Evolutionary conservation across 1,140 invertebrate species (phyloP), one percentile per base, ranked within the genome.

Genomic region (Danaus melanippus): DNA sequence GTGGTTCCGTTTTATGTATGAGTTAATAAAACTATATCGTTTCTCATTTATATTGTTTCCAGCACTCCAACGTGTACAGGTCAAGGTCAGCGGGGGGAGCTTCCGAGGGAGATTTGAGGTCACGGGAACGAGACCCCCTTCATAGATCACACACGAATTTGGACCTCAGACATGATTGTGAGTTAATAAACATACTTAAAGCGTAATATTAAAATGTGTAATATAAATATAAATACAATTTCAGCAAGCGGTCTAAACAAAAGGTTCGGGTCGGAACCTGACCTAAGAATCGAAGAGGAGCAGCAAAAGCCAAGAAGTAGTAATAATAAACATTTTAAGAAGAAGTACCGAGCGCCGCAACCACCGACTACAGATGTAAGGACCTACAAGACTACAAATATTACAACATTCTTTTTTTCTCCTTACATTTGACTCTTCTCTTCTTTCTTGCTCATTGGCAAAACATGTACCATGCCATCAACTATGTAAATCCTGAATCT

Each of bases 251-350:
- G 60, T 50, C 59, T 84, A 46, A 84, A 70, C 32, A 90, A 90
- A 68, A 87, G 88, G 62, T 94, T 92, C 72, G 92, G 90, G 10
- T 93, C 92, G 47, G 93, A 93, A 75, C 93, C 93, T 8, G 92
- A 94, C 74, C 74, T 94, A 7, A 73, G 87, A 43, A 71, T 79
- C 57, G 85, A 87, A 67, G 78, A 86, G 50, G 81, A 88, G 53
- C 74, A 69, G 49, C 72, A 75, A 40, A 82, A 79, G 50, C 61
- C 74, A 44, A 75, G 58, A 67, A 17, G 9, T 46, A 58, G 50
- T 54, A 82, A 86, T 63, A 82, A 88, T 61, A 89, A 84, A 69
- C 85, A 88, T 58, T 87, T 87, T 42, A 88, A 89, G 62, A 92
- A 92, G 69, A 92, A 92, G 65, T 91, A 91, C 72, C 89, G 90